These are phyloP conservation scores for Tachypleus tridentatus DNA, from an alignment of 1,140 invertebrate species.

Conservation along the genomic window DNA sequence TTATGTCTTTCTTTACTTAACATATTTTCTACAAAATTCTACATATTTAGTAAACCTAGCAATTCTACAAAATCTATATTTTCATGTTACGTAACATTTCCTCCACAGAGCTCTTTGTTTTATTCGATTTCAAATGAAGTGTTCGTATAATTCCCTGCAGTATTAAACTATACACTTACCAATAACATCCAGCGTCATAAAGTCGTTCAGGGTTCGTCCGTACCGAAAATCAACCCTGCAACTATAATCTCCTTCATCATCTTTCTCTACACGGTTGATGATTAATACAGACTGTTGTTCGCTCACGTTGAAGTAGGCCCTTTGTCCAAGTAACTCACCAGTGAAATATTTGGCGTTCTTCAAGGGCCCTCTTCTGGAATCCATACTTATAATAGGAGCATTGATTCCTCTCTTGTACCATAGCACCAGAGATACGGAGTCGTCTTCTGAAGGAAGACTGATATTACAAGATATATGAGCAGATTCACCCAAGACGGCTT, in stretches of 20 bases:
- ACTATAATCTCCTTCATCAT: slow-evolving; percentile 30
- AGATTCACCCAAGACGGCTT: slow-evolving; percentile 52
- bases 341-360: slow-evolving; percentile 1
- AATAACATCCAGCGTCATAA: slow-evolving; percentile 12
- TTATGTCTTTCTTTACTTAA: too few species aligned
- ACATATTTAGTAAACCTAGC: too few species aligned
- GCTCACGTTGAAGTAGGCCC: slow-evolving; percentile 17
- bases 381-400: slow-evolving; percentile 10
- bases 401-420: slow-evolving; percentile 58
- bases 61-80: too few species aligned
- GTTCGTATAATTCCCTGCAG: too few species aligned
- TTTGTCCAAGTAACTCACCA: background rate
- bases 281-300: slow-evolving; percentile 45
- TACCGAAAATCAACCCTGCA: slow-evolving; percentile 14
- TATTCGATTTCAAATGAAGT: too few species aligned
- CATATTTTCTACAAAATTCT: too few species aligned
- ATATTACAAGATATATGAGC: slow-evolving; percentile 67
- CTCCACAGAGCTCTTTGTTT: too few species aligned
- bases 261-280: slow-evolving; percentile 15
- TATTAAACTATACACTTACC: slow-evolving; percentile 29
- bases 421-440: slow-evolving; percentile 62
- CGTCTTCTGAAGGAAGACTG: slow-evolving; percentile 50
- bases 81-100: too few species aligned
- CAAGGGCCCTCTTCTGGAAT: background rate
- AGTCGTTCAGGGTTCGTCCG: slow-evolving; percentile 9